phyloP scores from a whole-genome alignment of 2,113 vertebrate species.

The Suricata suricatta region DNA sequence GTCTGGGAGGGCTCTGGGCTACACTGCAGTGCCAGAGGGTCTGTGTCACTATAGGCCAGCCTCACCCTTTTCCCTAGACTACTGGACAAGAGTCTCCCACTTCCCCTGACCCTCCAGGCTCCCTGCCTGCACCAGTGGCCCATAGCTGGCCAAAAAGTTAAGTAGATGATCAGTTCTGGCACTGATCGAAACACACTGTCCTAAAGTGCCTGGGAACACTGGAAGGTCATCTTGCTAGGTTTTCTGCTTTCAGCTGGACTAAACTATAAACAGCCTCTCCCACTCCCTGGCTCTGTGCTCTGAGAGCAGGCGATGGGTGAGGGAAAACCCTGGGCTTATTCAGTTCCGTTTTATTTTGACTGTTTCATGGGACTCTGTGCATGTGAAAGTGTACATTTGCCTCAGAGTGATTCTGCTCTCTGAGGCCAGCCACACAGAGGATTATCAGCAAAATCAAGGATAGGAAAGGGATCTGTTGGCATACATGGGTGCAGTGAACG shows the following conservation, averaged over 20 bases:
- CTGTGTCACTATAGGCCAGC: not conserved
- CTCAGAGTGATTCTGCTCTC: not conserved
- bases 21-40: not conserved
- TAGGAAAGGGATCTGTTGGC: not conserved
- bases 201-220: not conserved
- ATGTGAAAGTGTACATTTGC: not conserved
- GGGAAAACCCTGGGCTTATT: no score
- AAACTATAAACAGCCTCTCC: no score
- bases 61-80: not conserved
- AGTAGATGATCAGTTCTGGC: slow-evolving; percentile 51
- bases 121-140: not conserved
- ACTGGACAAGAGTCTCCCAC: not conserved
- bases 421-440: not conserved
- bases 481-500: rapidly evolving
- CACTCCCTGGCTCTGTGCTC: no score
- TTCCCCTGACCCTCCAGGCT: not conserved
- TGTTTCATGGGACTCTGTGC: no score
- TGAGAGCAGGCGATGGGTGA: rapidly evolving
- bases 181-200: not conserved
- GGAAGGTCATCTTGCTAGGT: not conserved
- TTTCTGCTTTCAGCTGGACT: not conserved
- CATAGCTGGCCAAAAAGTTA: not conserved
- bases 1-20: not conserved
- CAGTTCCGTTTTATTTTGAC: not conserved
- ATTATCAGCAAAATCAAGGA: not conserved